Evolutionary conservation across 64 coral and sea anemone genomes (phyloP).

Genomic region (Montipora cactus): DNA sequence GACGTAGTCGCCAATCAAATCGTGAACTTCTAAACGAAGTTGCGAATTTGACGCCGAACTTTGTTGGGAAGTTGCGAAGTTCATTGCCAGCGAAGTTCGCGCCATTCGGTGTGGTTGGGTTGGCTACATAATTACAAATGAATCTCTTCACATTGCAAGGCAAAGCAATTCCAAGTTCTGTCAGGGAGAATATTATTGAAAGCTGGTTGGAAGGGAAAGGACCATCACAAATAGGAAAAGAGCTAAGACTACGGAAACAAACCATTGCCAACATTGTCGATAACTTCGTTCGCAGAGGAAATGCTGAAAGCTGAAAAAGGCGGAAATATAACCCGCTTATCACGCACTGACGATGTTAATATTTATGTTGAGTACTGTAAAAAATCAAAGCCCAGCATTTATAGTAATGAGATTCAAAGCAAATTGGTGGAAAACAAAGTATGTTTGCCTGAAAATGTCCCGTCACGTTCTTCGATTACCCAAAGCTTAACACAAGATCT

Average conservation of each 20-base stretch:
- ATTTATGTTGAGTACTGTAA: background rate
- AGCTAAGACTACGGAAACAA: background rate
- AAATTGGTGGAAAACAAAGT: slow-evolving; percentile 2
- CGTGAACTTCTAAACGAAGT: too few relatives aligned
- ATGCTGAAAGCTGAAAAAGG: background rate
- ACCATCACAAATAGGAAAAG: background rate
- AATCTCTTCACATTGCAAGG: too few relatives aligned
- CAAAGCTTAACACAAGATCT: background rate
- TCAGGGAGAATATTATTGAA: background rate
- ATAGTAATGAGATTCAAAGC: background rate
- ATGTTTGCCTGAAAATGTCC: slow-evolving; percentile 8
- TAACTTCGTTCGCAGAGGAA: background rate
- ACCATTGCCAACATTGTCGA: background rate
- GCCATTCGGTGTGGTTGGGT: too few relatives aligned
- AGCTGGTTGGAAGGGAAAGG: background rate
- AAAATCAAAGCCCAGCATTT: background rate
- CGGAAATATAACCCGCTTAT: background rate
- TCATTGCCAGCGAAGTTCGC: too few relatives aligned
- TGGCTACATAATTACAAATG: too few relatives aligned
- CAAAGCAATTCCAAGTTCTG: background rate
- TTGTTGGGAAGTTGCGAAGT: too few relatives aligned
- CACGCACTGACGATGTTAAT: background rate
- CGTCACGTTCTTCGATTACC: slow-evolving; percentile 28
- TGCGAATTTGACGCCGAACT: too few relatives aligned
- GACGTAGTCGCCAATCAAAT: too few relatives aligned